phyloP scores from a whole-genome alignment of 92 coral and sea anemone genomes.

The Scolanthus callimorphus region DNA sequence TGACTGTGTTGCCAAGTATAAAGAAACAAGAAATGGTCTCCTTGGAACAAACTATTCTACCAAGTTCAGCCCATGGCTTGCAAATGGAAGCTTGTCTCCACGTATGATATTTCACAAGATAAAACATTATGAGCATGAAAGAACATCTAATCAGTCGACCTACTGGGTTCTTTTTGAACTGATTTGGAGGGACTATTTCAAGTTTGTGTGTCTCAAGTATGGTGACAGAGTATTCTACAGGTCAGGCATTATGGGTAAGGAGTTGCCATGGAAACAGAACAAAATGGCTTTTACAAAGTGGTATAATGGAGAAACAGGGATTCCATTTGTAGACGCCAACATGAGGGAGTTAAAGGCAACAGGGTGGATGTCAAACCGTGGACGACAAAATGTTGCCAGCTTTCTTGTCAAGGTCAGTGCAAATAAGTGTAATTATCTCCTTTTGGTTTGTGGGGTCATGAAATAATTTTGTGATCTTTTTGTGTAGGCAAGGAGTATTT shows the following conservation, averaged over 20 bases:
- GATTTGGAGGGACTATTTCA: constrained; percentile 63
- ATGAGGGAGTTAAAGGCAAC: constrained; percentile 57
- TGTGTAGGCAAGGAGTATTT: no score
- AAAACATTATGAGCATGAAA: constrained; percentile 28
- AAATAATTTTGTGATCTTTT: no score
- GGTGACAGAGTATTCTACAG: constrained; percentile 45
- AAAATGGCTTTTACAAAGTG: constrained; percentile 29
- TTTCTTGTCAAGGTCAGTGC: constrained; percentile 23
- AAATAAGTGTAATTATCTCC: no score
- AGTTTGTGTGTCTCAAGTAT: constrained; percentile 53
- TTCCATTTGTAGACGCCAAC: constrained; percentile 67
- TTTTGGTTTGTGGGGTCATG: no score
- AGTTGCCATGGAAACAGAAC: constrained; percentile 40
- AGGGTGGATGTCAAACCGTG: constrained; percentile 69
- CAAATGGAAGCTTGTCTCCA: constrained; percentile 54
- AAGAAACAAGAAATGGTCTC: constrained; percentile 58
- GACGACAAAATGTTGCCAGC: constrained; percentile 64
- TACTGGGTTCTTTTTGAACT: constrained; percentile 66
- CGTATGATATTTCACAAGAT: constrained; percentile 35
- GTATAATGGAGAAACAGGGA: constrained; percentile 53
- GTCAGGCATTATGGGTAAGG: constrained; percentile 35
- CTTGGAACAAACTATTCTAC: constrained; percentile 58
- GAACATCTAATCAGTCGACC: constrained; percentile 57
- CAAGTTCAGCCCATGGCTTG: constrained; percentile 58
- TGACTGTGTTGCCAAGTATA: constrained; percentile 42